Evolutionary conservation across 1,140 invertebrate genomes (phyloP).

Genomic region (Aplysia californica): DNA sequence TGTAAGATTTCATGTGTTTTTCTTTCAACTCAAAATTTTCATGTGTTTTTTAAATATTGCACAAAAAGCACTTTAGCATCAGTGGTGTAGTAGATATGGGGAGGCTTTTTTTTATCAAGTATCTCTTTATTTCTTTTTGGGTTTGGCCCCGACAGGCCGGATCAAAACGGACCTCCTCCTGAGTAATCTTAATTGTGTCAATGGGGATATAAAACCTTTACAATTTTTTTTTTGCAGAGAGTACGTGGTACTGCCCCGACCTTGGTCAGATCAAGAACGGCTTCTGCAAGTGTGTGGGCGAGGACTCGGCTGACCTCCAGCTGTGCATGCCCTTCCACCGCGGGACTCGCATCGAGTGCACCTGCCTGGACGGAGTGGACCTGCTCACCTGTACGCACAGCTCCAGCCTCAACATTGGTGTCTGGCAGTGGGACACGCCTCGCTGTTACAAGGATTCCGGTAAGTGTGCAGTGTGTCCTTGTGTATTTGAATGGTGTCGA

Average conservation of each 20-base stretch:
- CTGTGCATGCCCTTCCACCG: slow-evolving; percentile 38
- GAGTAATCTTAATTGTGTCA: no score
- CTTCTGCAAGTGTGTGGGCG: slow-evolving; percentile 39
- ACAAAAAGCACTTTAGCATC: no score
- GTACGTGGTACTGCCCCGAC: slow-evolving; percentile 32
- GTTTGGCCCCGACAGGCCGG: no score
- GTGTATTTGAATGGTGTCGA: no score
- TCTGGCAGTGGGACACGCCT: slow-evolving; percentile 12
- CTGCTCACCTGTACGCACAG: slow-evolving; percentile 12
- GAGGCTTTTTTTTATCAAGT: background rate
- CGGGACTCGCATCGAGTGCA: slow-evolving; percentile 43
- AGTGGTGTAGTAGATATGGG: background rate
- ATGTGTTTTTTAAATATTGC: no score
- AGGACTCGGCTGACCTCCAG: slow-evolving; percentile 26
- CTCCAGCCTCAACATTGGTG: slow-evolving; percentile 4
- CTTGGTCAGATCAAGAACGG: slow-evolving; percentile 35
- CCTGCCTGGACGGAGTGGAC: slow-evolving; percentile 34
- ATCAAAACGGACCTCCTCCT: no score
- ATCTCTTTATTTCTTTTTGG: background rate
- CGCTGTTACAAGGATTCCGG: slow-evolving; percentile 8
- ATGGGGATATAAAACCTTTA: no score
- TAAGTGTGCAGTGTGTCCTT: no score
- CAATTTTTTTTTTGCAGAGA: slow-evolving; percentile 29
- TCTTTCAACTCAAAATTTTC: no score
- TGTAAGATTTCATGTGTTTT: no score